A percentile compares a stretch with the other conserved stretches of the same genome.
Conservation (phyloP, 1,140 invertebrate species). For the Bombus superbus region DNA sequence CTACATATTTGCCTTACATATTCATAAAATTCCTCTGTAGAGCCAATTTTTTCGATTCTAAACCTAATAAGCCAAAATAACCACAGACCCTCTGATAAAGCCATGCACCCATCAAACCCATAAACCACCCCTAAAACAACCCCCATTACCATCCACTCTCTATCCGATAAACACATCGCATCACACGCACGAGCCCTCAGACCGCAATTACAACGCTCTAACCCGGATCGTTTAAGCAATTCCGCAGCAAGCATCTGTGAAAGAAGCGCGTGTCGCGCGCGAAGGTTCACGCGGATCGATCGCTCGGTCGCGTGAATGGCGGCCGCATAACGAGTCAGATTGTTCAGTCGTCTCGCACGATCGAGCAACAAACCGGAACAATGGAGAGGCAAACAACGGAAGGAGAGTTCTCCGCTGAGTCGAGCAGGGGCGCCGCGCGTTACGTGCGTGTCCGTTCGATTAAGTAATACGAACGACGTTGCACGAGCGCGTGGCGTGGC, state of each 20-base stretch:
- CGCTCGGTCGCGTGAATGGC: too few relatives aligned
- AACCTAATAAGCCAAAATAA: too few relatives aligned
- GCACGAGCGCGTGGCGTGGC: constrained; percentile 24
- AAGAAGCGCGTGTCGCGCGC: too few relatives aligned
- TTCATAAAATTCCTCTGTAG: too few relatives aligned
- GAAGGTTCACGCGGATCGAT: too few relatives aligned
- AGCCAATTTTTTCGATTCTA: too few relatives aligned
- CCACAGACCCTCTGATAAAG: too few relatives aligned
- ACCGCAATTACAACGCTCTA: neutral
- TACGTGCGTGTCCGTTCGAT: constrained; percentile 41
- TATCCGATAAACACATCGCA: neutral
- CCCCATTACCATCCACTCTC: neutral
- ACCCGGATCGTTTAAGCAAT: neutral
- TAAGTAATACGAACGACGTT: constrained; percentile 52
- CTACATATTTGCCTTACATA: too few relatives aligned
- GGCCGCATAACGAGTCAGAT: neutral
- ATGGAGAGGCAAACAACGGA: constrained; percentile 1
- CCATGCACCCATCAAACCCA: too few relatives aligned
- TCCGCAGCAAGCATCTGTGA: too few relatives aligned
- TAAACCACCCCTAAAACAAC: neutral
- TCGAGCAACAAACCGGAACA: constrained; percentile 19
- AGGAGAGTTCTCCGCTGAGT: neutral
- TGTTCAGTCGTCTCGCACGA: constrained; percentile 36
- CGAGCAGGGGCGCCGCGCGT: neutral
- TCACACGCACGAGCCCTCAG: neutral